Conservation (phyloP, 35 echinoderm and acorn worm genomes). For the Anneissia japonica region DNA sequence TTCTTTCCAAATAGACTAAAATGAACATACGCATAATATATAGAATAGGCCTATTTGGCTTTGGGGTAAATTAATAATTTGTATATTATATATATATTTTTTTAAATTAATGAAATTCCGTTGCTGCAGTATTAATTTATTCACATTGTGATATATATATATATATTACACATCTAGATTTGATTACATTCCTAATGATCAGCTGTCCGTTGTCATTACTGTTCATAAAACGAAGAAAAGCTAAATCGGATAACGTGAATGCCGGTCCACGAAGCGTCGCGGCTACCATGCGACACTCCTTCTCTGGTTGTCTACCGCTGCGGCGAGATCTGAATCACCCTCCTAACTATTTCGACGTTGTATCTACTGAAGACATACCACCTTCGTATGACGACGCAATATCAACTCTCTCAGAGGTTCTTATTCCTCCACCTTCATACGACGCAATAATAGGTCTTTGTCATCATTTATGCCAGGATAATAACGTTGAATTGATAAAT, state of each 20-base stretch:
- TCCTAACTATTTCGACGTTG: neutral
- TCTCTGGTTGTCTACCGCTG: neutral
- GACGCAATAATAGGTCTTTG: neutral
- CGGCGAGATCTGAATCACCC: neutral
- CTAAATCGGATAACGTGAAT: neutral
- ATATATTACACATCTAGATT: too few species aligned
- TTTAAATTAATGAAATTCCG: too few species aligned
- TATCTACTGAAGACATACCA: neutral
- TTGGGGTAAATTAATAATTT: too few species aligned
- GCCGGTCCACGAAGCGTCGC: neutral
- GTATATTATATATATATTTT: too few species aligned
- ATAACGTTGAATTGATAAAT: neutral
- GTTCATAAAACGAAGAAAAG: neutral
- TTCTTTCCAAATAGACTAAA: too few species aligned
- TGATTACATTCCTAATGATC: neutral
- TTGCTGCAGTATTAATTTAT: too few species aligned
- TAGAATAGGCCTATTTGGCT: too few species aligned
- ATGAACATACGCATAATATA: too few species aligned
- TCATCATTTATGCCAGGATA: neutral
- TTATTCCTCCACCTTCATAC: neutral
- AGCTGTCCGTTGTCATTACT: neutral
- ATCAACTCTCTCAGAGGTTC: neutral
- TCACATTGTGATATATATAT: too few species aligned
- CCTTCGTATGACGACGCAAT: neutral
- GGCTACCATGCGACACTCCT: neutral